Evolutionary conservation across 2,113 vertebrate species (phyloP).

Genomic region (Laticauda colubrina): DNA sequence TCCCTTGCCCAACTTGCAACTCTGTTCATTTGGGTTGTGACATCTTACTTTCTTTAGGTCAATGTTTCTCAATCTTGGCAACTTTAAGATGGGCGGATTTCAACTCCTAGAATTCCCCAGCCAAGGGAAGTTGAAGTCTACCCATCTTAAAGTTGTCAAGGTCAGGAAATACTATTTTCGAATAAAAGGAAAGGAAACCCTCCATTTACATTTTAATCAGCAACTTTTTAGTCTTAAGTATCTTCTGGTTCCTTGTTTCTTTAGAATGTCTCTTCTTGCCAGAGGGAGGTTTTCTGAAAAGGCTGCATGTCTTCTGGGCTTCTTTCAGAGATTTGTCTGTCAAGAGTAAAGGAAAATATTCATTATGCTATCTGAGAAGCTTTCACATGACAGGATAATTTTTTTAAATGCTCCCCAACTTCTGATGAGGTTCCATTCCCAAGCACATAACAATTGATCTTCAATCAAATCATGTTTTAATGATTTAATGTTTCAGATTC

Average conservation of each 20-base stretch:
- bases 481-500: no score
- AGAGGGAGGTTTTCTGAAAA: constrained; percentile 52
- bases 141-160: background rate
- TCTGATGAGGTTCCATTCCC: background rate
- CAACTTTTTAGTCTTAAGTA: constrained; percentile 64
- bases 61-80: background rate
- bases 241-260: constrained; percentile 65
- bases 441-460: background rate
- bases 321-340: constrained; percentile 54
- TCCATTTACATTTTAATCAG: constrained; percentile 67
- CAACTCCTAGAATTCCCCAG: background rate
- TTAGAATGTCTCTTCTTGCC: constrained; percentile 68
- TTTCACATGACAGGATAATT: background rate
- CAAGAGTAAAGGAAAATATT: background rate
- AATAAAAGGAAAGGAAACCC: background rate
- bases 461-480: background rate
- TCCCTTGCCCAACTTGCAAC: background rate
- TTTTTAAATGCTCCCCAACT: background rate
- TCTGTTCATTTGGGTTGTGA: background rate
- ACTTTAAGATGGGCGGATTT: background rate
- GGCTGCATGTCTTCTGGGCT: constrained; percentile 67
- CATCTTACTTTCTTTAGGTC: background rate
- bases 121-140: background rate
- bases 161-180: background rate
- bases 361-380: background rate